phyloP scores from a whole-genome alignment of 2,113 vertebrate species.

The Zosterops japonicus region DNA sequence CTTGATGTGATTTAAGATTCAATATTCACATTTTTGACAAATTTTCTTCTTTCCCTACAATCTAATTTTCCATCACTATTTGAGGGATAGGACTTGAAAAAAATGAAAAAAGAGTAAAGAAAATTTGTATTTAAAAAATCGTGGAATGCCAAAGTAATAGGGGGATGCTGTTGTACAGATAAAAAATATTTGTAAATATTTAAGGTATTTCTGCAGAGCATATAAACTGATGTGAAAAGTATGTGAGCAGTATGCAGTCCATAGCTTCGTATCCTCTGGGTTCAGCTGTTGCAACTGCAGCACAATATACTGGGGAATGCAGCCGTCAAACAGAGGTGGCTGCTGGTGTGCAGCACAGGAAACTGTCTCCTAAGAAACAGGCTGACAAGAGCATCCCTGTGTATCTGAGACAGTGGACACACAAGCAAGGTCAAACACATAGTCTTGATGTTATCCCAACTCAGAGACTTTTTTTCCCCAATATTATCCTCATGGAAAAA shows the following conservation, averaged over 20 bases:
- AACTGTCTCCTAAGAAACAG: background rate
- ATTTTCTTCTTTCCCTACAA: background rate
- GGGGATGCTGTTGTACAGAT: background rate
- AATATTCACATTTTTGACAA: background rate
- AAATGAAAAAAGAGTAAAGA: background rate
- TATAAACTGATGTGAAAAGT: background rate
- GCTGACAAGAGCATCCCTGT: background rate
- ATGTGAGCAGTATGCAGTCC: background rate
- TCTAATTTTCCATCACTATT: background rate
- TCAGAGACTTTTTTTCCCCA: background rate
- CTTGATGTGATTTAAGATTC: background rate
- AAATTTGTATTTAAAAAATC: background rate
- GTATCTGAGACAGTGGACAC: background rate
- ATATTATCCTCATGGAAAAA: background rate
- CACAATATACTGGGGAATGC: background rate
- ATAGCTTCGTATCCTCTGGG: background rate
- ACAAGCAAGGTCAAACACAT: background rate
- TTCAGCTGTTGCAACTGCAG: background rate
- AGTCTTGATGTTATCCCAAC: background rate
- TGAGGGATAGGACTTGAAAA: background rate
- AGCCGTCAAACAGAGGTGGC: background rate
- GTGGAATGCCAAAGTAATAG: background rate
- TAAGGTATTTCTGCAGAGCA: background rate
- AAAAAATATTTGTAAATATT: background rate
- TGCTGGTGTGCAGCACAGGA: background rate